Base-by-base conservation (phyloP, 2,113 vertebrate genomes). In the Peromyscus polionotus region DNA sequence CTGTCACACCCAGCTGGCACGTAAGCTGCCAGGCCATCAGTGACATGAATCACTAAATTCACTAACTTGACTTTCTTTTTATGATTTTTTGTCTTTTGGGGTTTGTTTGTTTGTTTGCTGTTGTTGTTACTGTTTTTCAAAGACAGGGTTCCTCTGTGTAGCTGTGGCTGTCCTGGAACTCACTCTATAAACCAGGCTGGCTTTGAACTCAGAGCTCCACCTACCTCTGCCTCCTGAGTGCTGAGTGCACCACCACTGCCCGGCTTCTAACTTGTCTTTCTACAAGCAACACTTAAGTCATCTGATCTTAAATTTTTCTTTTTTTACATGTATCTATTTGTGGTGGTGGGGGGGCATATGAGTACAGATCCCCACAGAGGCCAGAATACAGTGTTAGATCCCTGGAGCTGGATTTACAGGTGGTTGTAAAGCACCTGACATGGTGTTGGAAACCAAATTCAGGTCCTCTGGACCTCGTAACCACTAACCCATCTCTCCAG, bases 11-110 rank as follows among this genome's bases (percentile, higher is more conserved):
- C 19, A 5, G 51, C 51, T 80, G 10, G 3, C 33, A 73, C 1
- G 3, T 39, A 22, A 5, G 20, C 70, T 73, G n/a, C 39, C 19
- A 73, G 3, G n/a, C n/a, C 3, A 3, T 6, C 73, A 45, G 39
- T 39, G 42, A 75, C 42, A 42, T 42, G 20, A 11, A 6, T 42
- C 72, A 22, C 72, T 75, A 42, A 24, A 48, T 48, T 48, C 45
- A 48, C 45, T 48, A 7, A 48, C n/a, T 75, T 75, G n/a, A 1
- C 72, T 42, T 22, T n/a, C 68, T n/a, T n/a, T n/a, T 33, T 36
- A 0, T n/a, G 9, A 0, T n/a, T 70, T 28, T 12, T 24, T 67
- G 3, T 12, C 28, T 68, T 33, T 11, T 26, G 26, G 3, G 3
- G 10, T 65, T 65, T 65, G 26, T 65, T 65, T 65, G 63, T 65